phyloP scores from a whole-genome alignment of 37 sponge, comb jelly and placozoan genomes.

The Petrosia ficiformis region DNA sequence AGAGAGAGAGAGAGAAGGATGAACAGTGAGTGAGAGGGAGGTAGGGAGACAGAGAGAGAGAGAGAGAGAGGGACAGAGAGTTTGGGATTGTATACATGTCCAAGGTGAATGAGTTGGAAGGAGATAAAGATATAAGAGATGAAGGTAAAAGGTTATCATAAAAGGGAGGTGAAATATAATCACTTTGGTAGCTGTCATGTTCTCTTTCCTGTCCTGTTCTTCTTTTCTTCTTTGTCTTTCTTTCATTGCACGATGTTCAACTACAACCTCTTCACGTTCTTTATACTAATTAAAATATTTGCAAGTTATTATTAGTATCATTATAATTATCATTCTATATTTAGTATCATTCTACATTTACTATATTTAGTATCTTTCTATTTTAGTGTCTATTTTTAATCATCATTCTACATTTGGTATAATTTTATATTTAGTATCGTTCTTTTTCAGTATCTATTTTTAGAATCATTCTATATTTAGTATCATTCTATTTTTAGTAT shows the following conservation, averaged over 20 bases:
- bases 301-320: neutral
- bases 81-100: neutral
- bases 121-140: no score
- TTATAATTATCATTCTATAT: neutral
- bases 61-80: neutral
- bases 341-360: neutral
- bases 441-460: neutral
- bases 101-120: neutral
- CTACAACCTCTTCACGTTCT: slow-evolving; percentile 90
- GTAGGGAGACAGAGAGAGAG: neutral
- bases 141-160: no score
- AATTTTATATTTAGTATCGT: neutral
- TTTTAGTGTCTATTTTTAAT: neutral
- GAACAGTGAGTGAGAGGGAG: neutral
- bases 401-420: neutral
- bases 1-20: neutral
- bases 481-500: neutral
- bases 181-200: slow-evolving; percentile 74
- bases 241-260: slow-evolving; percentile 82
- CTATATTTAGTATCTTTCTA: neutral
- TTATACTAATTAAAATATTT: slow-evolving; percentile 56
- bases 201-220: slow-evolving; percentile 81
- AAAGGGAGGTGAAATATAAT: neutral
- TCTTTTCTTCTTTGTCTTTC: slow-evolving; percentile 79
- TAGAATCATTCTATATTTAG: neutral